Percentiles rank a stretch among this genome's conserved stretches.
Evolutionary conservation across 2,888 invertebrate genomes (phyloP).

Genomic region (Oxyscelio sp.): DNA sequence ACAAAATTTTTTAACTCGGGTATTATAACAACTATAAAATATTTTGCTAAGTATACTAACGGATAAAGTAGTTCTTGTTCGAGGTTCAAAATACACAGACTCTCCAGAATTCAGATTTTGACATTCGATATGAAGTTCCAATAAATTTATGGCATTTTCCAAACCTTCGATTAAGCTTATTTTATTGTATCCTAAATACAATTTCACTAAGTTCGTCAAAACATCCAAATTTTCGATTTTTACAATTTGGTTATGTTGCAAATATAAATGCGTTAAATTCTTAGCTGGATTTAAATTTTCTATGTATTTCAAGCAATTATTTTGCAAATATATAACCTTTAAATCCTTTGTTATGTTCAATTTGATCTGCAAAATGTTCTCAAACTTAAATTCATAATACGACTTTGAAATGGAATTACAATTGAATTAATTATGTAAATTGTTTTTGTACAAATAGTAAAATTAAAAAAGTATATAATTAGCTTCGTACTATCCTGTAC

Average conservation of each 20-base stretch:
- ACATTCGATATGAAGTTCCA: conserved; percentile 92
- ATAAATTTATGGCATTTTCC: conserved; percentile 90
- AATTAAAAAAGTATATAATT: background rate
- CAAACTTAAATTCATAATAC: too few relatives aligned
- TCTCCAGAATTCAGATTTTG: conserved; percentile 90
- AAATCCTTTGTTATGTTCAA: conserved; percentile 89
- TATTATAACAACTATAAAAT: too few relatives aligned
- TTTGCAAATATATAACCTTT: conserved; percentile 93
- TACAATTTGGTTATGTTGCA: conserved; percentile 93
- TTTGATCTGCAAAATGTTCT: conserved; percentile 85
- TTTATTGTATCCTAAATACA: conserved; percentile 93
- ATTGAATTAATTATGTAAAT: background rate
- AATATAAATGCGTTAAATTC: conserved; percentile 92
- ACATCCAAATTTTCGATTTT: conserved; percentile 91
- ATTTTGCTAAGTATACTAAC: conserved; percentile 86
- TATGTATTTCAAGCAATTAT: conserved; percentile 93
- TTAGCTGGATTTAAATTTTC: conserved; percentile 91
- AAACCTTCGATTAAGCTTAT: conserved; percentile 92
- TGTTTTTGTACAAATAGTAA: background rate
- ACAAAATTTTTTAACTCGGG: too few relatives aligned
- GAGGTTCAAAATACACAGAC: conserved; percentile 91
- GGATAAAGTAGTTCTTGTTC: conserved; percentile 90
- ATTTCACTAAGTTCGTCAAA: conserved; percentile 92
- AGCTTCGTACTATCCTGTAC: conserved; percentile 7
- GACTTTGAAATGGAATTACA: too few relatives aligned